Base-by-base conservation (phyloP, 2,797 vertebrate genomes). In the Mallotus villosus region DNA sequence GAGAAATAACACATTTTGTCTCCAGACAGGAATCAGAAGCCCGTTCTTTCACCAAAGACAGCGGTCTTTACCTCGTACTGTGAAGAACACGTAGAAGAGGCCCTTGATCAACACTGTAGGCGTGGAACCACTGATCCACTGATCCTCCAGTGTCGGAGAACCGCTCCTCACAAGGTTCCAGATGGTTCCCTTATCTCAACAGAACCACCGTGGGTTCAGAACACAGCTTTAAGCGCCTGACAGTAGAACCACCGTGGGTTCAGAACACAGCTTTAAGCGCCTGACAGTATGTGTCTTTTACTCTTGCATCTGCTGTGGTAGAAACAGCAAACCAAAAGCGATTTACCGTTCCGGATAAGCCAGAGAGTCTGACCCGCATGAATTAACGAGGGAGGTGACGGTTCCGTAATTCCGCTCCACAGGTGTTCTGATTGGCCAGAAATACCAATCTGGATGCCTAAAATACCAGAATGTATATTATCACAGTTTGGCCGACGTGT, bases 391-490 rank as follows among this genome's bases (percentile, higher is more conserved):
- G 81, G 82, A 82, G 89, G 89, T 87, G 87, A 89, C 59, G 67
- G 84, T 83, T 87, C 84, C 74, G 89, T 91, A 91, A 92, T 90
- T 89, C 88, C 90, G 85, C 82, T 77, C 87, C 85, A 85, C 80
- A 29, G 85, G 86, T 84, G 79, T 78, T 80, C 64, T 75, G 84
- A 87, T 85, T 86, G 86, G 85, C 83, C 81, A 74, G 76, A 83
- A 82, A 87, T 32, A 70, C 60, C 22, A 84, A 34, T 34, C 32
- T 34, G 32, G 8, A 34, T 34, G 32, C 32, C 32, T 34, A 34
- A 34, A 34, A 34, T 34, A 34, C 32, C 32, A 34, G 32, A 34
- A 6, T 34, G 32, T 34, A 34, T 34, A 34, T 34, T 81, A 84
- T 78, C 85, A 82, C 66, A 76, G 82, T 88, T 86, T 82, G 82